phyloP scores from a whole-genome alignment of 2,797 vertebrate species.

The Cirrhinus mrigala region DNA sequence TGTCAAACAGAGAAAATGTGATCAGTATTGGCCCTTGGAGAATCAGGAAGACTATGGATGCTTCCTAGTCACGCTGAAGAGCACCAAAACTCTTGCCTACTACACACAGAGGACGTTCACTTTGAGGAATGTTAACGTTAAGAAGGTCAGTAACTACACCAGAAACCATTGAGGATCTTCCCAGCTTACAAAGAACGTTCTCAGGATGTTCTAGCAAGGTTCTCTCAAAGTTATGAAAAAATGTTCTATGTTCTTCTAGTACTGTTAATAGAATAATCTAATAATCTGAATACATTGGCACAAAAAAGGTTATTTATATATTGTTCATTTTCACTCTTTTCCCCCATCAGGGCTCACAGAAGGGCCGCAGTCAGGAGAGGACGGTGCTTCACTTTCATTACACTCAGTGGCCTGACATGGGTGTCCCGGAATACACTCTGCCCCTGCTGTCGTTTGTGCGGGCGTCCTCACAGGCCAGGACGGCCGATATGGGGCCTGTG shows the following conservation, averaged over 20 bases:
- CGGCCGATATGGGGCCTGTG: slow-evolving; percentile 86
- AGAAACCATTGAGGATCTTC: not conserved
- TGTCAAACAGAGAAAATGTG: slow-evolving; percentile 91
- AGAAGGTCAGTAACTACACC: slow-evolving; percentile 63
- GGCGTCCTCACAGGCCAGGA: slow-evolving; percentile 85
- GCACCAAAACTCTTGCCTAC: slow-evolving; percentile 87
- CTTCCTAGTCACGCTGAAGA: slow-evolving; percentile 90
- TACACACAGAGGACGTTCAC: slow-evolving; percentile 91
- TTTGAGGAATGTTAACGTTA: slow-evolving; percentile 86
- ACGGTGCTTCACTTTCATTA: slow-evolving; percentile 93
- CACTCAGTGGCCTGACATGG: slow-evolving; percentile 99
- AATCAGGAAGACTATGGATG: slow-evolving; percentile 92
- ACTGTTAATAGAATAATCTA: not conserved
- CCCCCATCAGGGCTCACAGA: slow-evolving; percentile 83
- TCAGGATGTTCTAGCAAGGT: not conserved
- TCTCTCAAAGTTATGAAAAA: not conserved
- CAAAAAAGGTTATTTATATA: not conserved
- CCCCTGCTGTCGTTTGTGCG: slow-evolving; percentile 93
- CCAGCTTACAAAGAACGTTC: not conserved
- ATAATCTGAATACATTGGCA: not conserved
- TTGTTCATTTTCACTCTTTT: not conserved
- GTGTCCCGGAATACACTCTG: slow-evolving; percentile 92
- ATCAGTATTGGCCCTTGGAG: slow-evolving; percentile 95
- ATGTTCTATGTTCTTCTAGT: not conserved
- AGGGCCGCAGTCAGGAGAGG: slow-evolving; percentile 83